Evolutionary conservation across 2,888 invertebrate species (phyloP), one percentile per base, ranked within the genome.

Genomic region (Epistrophe eligans): DNA sequence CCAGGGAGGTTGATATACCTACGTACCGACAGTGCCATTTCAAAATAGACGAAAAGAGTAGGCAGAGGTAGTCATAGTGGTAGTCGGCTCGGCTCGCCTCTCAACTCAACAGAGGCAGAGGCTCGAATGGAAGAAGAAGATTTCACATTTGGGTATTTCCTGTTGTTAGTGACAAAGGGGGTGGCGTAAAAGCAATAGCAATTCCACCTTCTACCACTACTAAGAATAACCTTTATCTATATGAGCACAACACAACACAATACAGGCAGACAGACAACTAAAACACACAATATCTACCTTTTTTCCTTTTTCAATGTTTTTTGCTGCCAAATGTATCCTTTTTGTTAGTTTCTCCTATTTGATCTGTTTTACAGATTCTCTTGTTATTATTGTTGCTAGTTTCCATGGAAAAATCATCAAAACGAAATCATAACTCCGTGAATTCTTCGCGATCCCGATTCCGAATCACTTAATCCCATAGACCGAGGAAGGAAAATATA

Each of bases 261-360:
- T 15, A 24, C 60, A 64, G 15, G 15, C 70, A 67, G 50, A 35
- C 48, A 67, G 66, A 67, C 50, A 67, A 35, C 35, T 50, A 35
- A 32, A 48, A 66, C 50, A 66, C 32, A 67, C 32, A 50, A 45
- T 48, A 62, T 64, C 50, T 79, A 71, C 76, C 64, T 80, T 64
- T 58, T 70, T 52, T 38, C n/a, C n/a, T 48, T 45, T 76, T 72
- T 66, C 62, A 57, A 57, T 35, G 58, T 70, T 84, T 66, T 67
- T 50, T 77, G 72, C 77, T 77, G 71, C 77, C 79, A 79, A 84
- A 80, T 80, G 72, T 84, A 79, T 84, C 79, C 79, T 84, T 76
- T 48, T 35, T 76, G 43, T 70, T 55, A 55, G 40, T 70, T 19
- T 71, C 28, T 66, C 48, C 48, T 66, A 10, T 64, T 45, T 45